phyloP scores from a whole-genome alignment of 1,140 invertebrate genomes.

The Hydropsyche tenuis region DNA sequence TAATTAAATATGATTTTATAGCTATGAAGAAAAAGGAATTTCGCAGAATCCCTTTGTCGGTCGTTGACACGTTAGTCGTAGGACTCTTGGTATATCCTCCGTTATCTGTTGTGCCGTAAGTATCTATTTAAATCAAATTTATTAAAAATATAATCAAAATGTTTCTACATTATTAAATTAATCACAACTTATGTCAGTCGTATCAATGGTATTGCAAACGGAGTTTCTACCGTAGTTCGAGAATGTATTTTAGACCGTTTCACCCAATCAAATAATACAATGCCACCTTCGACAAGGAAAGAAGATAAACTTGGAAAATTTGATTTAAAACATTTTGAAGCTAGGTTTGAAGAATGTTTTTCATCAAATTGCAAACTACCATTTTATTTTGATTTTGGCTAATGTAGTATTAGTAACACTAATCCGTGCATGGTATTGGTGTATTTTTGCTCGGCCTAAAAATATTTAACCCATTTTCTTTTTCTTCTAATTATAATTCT shows the following conservation, averaged over 20 bases:
- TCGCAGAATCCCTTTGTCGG: conserved; percentile 69
- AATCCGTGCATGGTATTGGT: not conserved
- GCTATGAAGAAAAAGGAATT: conserved; percentile 74
- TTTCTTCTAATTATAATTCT: no score
- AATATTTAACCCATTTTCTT: no score
- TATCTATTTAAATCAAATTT: conserved; percentile 33
- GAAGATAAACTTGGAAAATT: conserved; percentile 59
- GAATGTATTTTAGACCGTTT: conserved; percentile 71
- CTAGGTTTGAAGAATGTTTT: conserved; percentile 62
- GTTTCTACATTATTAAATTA: not conserved
- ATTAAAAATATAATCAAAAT: not conserved
- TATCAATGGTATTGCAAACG: conserved; percentile 74
- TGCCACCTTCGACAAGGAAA: conserved; percentile 39
- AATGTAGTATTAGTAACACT: not conserved
- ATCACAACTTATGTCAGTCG: conserved; percentile 59
- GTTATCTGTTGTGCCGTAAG: conserved; percentile 82
- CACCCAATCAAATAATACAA: conserved; percentile 53
- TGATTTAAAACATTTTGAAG: conserved; percentile 67
- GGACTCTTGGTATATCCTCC: conserved; percentile 82
- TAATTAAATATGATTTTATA: conserved; percentile 86
- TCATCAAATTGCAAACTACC: conserved; percentile 19
- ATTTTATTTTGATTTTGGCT: not conserved
- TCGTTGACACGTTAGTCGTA: conserved; percentile 73
- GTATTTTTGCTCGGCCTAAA: no score
- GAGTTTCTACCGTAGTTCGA: conserved; percentile 71